Percentiles rank a stretch among this genome's conserved stretches.
These are phyloP conservation scores for Periophthalmodon schlosseri DNA, from an alignment of 2,113 vertebrate genomes.

Conservation along the genomic window DNA sequence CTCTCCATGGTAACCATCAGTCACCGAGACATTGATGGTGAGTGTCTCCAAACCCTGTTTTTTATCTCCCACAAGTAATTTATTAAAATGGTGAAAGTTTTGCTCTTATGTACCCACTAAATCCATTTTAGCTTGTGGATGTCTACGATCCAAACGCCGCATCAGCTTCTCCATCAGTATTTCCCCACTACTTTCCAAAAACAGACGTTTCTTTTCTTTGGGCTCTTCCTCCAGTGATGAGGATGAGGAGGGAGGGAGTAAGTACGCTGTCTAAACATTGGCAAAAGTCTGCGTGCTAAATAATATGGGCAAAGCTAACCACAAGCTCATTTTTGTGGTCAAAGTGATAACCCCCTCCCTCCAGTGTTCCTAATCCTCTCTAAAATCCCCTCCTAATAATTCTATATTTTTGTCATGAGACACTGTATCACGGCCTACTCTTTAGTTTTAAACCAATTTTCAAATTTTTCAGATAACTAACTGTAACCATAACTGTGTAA, in stretches of 20 bases:
- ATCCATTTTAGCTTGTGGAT: conserved; percentile 73
- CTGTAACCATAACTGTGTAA: neutral
- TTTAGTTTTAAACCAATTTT: neutral
- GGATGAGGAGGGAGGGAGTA: conserved; percentile 84
- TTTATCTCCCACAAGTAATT: neutral
- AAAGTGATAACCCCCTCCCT: neutral
- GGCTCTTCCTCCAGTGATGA: conserved; percentile 88
- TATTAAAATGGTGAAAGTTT: neutral
- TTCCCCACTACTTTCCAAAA: conserved; percentile 86
- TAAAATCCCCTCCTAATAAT: neutral
- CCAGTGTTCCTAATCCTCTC: neutral
- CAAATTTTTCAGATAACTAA: neutral
- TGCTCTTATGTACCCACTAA: neutral
- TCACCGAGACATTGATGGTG: conserved; percentile 84
- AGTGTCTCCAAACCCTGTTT: conserved; percentile 60
- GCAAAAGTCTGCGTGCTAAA: neutral
- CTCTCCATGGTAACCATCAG: conserved; percentile 86
- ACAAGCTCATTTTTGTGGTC: neutral
- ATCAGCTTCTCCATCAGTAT: conserved; percentile 89
- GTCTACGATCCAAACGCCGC: conserved; percentile 74
- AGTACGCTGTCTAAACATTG: conserved; percentile 69
- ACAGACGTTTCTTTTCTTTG: conserved; percentile 88
- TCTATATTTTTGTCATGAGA: neutral
- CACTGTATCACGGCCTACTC: neutral
- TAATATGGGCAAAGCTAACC: neutral